phyloP scores from a whole-genome alignment of 2,888 invertebrate species.

The Eupelmus urozonus region DNA sequence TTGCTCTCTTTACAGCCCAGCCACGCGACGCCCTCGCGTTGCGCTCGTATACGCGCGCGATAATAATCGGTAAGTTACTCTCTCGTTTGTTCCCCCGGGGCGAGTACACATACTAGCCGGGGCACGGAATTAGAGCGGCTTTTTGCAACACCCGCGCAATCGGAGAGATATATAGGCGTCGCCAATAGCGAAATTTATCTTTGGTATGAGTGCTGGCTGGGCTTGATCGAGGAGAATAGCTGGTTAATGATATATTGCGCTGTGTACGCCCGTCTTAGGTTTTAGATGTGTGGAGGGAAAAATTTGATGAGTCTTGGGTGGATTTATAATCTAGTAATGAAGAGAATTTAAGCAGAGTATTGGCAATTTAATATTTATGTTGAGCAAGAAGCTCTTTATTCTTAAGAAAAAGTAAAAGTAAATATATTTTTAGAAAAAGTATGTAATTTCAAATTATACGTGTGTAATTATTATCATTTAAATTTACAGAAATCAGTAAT shows the following conservation, averaged over 20 bases:
- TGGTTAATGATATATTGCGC: neutral
- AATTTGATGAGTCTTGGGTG: too few relatives aligned
- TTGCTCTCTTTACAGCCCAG: neutral
- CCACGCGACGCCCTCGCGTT: conserved; percentile 44
- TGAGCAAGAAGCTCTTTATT: too few relatives aligned
- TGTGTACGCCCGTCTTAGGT: neutral
- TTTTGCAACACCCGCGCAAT: conserved; percentile 34
- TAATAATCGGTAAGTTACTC: conserved; percentile 53
- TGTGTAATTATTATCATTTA: too few relatives aligned
- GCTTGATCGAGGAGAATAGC: too few relatives aligned
- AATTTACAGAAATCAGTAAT: too few relatives aligned
- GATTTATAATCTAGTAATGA: too few relatives aligned
- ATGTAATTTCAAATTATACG: too few relatives aligned
- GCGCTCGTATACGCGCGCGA: conserved; percentile 24
- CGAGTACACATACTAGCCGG: neutral
- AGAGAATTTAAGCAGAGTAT: too few relatives aligned
- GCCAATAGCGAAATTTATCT: conserved; percentile 44
- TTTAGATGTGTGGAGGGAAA: too few relatives aligned
- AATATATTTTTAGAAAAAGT: too few relatives aligned
- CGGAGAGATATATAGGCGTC: conserved; percentile 26
- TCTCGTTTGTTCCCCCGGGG: conserved; percentile 38
- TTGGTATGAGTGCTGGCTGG: neutral
- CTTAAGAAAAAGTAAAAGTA: too few relatives aligned
- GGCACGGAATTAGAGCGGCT: conserved; percentile 28
- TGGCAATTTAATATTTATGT: too few relatives aligned